Base-by-base conservation (phyloP, 30 jellyfish, hydroid and myxozoan genomes). In the Aurelia aurita region DNA sequence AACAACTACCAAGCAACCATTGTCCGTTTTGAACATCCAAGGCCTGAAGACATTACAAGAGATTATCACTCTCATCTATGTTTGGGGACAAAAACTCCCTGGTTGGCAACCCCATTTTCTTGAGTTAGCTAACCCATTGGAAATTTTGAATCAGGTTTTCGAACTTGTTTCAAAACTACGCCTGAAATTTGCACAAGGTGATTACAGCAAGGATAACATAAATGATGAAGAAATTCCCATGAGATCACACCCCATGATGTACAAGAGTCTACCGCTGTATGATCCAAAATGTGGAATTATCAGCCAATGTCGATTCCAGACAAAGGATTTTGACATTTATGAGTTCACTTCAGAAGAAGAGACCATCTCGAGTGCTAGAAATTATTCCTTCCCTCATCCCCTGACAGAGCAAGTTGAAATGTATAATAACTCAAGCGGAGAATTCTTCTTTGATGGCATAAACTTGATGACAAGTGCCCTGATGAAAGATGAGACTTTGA, bases 201-300 rank as follows among this genome's bases (percentile, higher is more conserved):
- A 85, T 29, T 29, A 15, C 53, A 72, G 45, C 12, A 65, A 53
- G 39, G 96, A 76, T 11, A 69, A 22, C 47, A 27, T 73, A 19
- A 77, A 74, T 20, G 73, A 73, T 51, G 88, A 72, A 22, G 98
- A 91, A 19, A 27, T 91, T 9, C 98, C 98, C 12, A 76, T 91
- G 88, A 65, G 90, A 21, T 49, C 85, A 7, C 87, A 85, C 19
- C 96, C 96, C 2, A 18, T 75, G 78, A 84, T 84, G 96, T 85
- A 91, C 87, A 69, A 84, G 39, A 73, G 29, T 21, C 77, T 70
- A 16, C 80, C 89, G 3, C 23, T 81, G 32, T 45, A 57, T 84
- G 90, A 91, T 26, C 98, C 98, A 45, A 80, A 72, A 26, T 54
- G 87, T 57, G 88, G 93, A 21, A 74, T 86, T 27, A 53, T 91